Conservation (phyloP, 2,113 vertebrate species). For the Cichladusa arquata region DNA sequence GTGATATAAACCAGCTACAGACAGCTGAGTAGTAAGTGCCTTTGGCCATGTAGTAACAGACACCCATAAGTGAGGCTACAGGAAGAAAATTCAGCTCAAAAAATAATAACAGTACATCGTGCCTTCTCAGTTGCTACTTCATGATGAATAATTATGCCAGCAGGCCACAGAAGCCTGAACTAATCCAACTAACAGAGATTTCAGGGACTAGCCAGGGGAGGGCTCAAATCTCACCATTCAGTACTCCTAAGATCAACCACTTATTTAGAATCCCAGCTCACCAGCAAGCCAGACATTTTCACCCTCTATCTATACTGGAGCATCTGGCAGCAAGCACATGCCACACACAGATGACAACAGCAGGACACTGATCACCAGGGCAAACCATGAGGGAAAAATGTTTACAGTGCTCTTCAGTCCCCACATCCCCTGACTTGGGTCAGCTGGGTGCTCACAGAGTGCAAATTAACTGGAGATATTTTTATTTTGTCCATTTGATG, state of each 20-base stretch:
- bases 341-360: not conserved
- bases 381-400: not conserved
- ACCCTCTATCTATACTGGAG: not conserved
- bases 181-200: not conserved
- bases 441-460: not conserved
- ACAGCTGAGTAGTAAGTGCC: not conserved
- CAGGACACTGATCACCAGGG: not conserved
- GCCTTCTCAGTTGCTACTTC: not conserved
- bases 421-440: not conserved
- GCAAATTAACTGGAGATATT: not conserved
- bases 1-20: not conserved
- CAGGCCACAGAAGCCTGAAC: not conserved
- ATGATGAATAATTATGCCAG: not conserved
- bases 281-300: not conserved
- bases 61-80: not conserved
- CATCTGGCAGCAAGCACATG: not conserved
- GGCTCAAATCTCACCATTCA: not conserved
- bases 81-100: not conserved
- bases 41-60: not conserved
- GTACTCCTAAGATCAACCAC: not conserved
- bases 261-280: not conserved
- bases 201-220: not conserved
- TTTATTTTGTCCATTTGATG: not conserved
- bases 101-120: not conserved
- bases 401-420: not conserved